These are phyloP conservation scores for Drosophila mauritiana DNA, from an alignment of 1,140 invertebrate species.

Conservation along the genomic window DNA sequence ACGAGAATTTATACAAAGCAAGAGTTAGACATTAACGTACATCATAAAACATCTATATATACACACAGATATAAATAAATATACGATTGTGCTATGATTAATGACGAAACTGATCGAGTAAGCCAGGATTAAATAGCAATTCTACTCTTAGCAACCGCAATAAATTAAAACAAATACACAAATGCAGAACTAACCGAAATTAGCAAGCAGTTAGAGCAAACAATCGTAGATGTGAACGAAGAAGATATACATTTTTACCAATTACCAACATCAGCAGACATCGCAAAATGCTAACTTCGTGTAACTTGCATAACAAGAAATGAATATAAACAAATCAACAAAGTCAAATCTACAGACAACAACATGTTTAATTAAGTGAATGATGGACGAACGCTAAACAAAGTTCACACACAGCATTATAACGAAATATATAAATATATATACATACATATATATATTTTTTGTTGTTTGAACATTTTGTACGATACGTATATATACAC, in stretches of 20 bases:
- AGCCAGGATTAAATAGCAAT: conserved; percentile 50
- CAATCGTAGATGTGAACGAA: conserved; percentile 11
- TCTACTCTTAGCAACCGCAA: conserved; percentile 46
- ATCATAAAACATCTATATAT: conserved; percentile 56
- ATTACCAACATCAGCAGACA: conserved; percentile 22
- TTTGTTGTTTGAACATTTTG: conserved; percentile 66
- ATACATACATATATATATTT: conserved; percentile 49
- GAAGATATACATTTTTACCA: conserved; percentile 37
- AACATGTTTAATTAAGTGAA: conserved; percentile 39
- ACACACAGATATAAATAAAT: conserved; percentile 21
- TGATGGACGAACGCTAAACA: conserved; percentile 37
- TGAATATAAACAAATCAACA: conserved; percentile 44
- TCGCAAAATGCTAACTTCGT: conserved; percentile 26
- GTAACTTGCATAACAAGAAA: conserved; percentile 40
- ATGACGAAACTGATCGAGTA: conserved; percentile 44
- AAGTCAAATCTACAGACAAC: conserved; percentile 27
- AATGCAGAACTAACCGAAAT: conserved; percentile 15
- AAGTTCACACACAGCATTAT: conserved; percentile 48
- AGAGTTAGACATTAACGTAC: conserved; percentile 69
- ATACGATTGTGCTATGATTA: conserved; percentile 53
- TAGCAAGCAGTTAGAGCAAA: conserved; percentile 37
- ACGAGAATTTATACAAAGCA: conserved; percentile 78
- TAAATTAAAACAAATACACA: conserved; percentile 31
- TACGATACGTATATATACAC: conserved; percentile 57
- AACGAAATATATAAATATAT: conserved; percentile 46